These are phyloP conservation scores for Xanthia icteritia DNA, from an alignment of 2,888 invertebrate species.

Conservation along the genomic window DNA sequence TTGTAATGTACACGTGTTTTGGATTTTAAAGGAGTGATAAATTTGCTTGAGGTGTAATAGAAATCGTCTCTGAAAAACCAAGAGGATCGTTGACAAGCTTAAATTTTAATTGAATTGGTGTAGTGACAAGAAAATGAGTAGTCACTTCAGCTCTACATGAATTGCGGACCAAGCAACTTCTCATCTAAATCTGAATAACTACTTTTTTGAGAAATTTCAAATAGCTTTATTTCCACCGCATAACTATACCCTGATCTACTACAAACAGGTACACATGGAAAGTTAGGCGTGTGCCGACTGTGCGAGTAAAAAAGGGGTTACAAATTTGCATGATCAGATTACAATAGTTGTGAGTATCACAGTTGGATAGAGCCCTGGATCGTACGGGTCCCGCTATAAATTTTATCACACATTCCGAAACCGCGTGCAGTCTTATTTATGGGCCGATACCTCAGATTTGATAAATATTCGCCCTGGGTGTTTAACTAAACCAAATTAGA, in stretches of 20 bases:
- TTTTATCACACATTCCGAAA: constrained; percentile 79
- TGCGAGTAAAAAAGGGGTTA: constrained; percentile 50
- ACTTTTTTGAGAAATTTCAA: not conserved
- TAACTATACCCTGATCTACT: constrained; percentile 2
- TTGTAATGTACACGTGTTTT: constrained; percentile 60
- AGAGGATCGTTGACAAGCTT: not conserved
- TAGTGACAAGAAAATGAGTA: not conserved
- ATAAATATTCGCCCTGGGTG: constrained; percentile 79
- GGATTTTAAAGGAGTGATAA: constrained; percentile 41
- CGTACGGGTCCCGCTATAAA: constrained; percentile 83
- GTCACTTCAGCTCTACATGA: too few relatives aligned
- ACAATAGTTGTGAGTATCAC: constrained; percentile 65
- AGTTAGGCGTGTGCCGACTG: constrained; percentile 42
- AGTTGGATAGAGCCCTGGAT: constrained; percentile 83
- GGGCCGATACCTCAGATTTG: constrained; percentile 76
- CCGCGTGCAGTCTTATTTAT: constrained; percentile 84
- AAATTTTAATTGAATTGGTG: not conserved
- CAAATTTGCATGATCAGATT: constrained; percentile 78
- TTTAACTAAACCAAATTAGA: constrained; percentile 73
- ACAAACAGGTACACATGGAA: constrained; percentile 9
- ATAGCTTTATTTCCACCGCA: constrained; percentile 4
- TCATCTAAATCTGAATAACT: not conserved
- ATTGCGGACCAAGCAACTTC: not conserved
- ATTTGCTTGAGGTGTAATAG: constrained; percentile 32
- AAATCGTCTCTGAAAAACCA: constrained; percentile 17